These are phyloP conservation scores for Hylaeus anthracinus DNA, from an alignment of 1,140 invertebrate genomes.

Conservation along the genomic window DNA sequence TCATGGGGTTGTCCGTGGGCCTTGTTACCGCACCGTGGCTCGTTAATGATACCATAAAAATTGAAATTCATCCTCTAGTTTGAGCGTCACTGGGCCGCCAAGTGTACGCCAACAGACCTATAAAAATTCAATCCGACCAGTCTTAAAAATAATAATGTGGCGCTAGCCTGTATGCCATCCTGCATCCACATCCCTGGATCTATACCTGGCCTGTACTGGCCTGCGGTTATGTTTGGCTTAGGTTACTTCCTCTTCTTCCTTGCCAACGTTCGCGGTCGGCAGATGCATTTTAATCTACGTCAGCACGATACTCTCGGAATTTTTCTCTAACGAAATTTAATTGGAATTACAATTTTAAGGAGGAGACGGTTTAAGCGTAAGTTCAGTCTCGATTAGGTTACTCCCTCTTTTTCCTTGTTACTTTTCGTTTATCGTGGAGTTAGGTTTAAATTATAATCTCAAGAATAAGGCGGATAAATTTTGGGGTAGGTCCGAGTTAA, in stretches of 20 bases:
- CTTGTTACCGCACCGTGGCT: constrained; percentile 56
- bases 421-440: too few relatives aligned
- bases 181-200: constrained; percentile 48
- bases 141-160: constrained; percentile 70
- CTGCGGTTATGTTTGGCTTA: constrained; percentile 43
- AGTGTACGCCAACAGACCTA: constrained; percentile 67
- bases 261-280: constrained; percentile 9
- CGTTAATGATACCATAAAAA: constrained; percentile 64
- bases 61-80: constrained; percentile 28
- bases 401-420: too few relatives aligned
- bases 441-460: too few relatives aligned
- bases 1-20: constrained; percentile 57
- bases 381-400: too few relatives aligned
- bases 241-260: constrained; percentile 24
- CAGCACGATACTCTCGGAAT: constrained; percentile 40
- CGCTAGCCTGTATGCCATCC: constrained; percentile 60
- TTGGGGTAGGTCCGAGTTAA: too few relatives aligned
- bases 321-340: too few relatives aligned
- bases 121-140: constrained; percentile 70
- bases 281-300: constrained; percentile 22
- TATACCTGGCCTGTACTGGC: constrained; percentile 27
- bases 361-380: too few relatives aligned
- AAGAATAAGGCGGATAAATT: too few relatives aligned
- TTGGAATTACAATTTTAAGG: too few relatives aligned
- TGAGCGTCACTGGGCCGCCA: constrained; percentile 62